Base-by-base conservation (phyloP, 2,888 invertebrate genomes). In the Omphaloscelis lunosa region DNA sequence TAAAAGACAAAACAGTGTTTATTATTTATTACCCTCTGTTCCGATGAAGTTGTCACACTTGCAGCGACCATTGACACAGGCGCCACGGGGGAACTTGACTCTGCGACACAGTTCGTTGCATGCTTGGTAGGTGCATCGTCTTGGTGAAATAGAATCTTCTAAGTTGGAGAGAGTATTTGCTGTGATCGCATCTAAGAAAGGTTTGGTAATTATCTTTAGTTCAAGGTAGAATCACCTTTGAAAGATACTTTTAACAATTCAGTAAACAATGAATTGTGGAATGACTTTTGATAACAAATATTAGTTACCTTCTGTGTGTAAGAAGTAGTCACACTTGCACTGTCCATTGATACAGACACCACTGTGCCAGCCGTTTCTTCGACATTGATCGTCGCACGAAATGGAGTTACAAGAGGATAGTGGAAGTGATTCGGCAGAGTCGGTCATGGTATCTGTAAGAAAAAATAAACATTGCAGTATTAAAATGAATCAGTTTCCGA, bases 251-350 rank as follows among this genome's bases (percentile, higher is more conserved):
- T 6, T 15, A 27, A 27, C 71, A 66, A 12, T 20, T 3, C 41
- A 53, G 7, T 2, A 45, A 0, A 15, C 12, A 15, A 15, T 15
- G 12, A 45, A 45, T 12, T 12, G 45, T 34, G 4, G 2, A 34
- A 34, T 34, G 9, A 27, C 1, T 39, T 45, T n/a, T n/a, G 5
- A 39, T 15, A n/a, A 0, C 0, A n/a, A 45, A 27, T 61, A 11
- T 15, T 48, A n/a, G 7, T 53, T 51, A 82, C 82, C 63, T 65
- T 65, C 17, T 34, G 75, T 27, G 34, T 78, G 34, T 17, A 58
- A 0, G 41, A 81, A 81, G 82, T 81, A 34, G 27, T 81, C 58
- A 65, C 78, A 78, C 23, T 65, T 78, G 82, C 78, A 78, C 15
- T 58, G 58, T 0, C 78, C 78, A 0, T 78, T 74, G 27, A 78